Base-by-base conservation (phyloP, 35 echinoderm and acorn worm genomes). In the Strongylocentrotus purpuratus region DNA sequence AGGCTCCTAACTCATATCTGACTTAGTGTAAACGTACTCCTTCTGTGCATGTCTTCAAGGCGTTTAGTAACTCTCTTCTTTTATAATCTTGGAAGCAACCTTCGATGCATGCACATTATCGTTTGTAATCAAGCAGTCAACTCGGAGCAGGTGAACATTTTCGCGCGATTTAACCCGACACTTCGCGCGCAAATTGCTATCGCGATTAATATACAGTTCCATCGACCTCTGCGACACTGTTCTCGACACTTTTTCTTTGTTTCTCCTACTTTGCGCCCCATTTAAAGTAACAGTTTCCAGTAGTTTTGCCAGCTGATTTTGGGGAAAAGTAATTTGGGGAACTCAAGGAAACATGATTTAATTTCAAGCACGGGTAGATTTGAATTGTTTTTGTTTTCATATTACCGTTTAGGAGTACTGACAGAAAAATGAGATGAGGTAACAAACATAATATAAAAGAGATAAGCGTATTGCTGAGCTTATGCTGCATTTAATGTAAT, bases 71-170 rank as follows among this genome's bases (percentile, higher is more conserved):
- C 65, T 78, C 28, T 78, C 65, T 78, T 71, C 25, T 8, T 78
- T 78, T 28, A 78, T 22, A 22, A n/a, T 78, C 65, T 78, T 78
- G 5, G 28, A 78, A 78, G 0, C 65, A 78, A 28, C 65, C 65
- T 78, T 78, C 22, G 65, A 78, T 78, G 65, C 65, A 78, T n/a
- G 65, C 65, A n/a, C 65, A 78, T 78, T 78, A 7, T 78, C 65
- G 65, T 78, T 78, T 78, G 65, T 78, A 78, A 78, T 78, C 65
- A 78, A 78, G 65, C 65, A 78, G 20, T 78, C 65, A 78, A 89
- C 32, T 46, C 33, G 32, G 33, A 89, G 87, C 87, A 89, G 87
- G 87, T 89, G 87, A 89, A 45, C 87, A 46, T 46, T 89, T 89
- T 89, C 87, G 87, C 87, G 32, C 87, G 87, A 89, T 89, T 89